Evolutionary conservation across 1,140 invertebrate species (phyloP).

Genomic region (Luehdorfia chinensis): DNA sequence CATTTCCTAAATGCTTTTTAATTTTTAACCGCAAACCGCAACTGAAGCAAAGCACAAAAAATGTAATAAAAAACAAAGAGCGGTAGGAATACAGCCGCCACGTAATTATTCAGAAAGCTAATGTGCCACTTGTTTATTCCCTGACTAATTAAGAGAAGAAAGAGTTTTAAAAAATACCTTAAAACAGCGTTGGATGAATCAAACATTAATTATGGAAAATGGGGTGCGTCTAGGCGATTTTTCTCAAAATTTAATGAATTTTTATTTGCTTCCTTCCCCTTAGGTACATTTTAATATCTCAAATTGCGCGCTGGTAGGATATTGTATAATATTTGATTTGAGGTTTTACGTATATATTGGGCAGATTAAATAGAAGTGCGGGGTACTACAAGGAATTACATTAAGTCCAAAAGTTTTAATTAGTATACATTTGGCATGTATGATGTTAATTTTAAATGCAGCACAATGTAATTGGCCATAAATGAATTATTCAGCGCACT

Average conservation of each 20-base stretch:
- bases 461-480: neutral
- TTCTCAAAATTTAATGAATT: constrained; percentile 12
- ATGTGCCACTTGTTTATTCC: constrained; percentile 72
- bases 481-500: constrained; percentile 36
- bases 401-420: too few relatives aligned
- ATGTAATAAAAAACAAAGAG: constrained; percentile 34
- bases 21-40: constrained; percentile 58
- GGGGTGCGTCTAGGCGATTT: constrained; percentile 34
- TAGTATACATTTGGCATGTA: too few relatives aligned
- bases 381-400: neutral
- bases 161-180: constrained; percentile 60
- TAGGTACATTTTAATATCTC: constrained; percentile 4
- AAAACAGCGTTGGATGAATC: constrained; percentile 45
- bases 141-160: constrained; percentile 71
- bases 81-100: constrained; percentile 42
- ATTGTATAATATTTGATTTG: too few relatives aligned
- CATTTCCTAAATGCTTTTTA: constrained; percentile 67
- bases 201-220: constrained; percentile 63
- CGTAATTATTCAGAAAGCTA: constrained; percentile 72
- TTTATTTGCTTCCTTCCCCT: constrained; percentile 1
- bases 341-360: too few relatives aligned
- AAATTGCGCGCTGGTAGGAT: neutral
- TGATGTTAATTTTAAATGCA: neutral
- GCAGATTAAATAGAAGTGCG: neutral
- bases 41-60: constrained; percentile 44